Percentiles rank a stretch among this genome's conserved stretches.
Conservation (phyloP, 2,888 invertebrate genomes). For the Microctonus aethiopoides region DNA sequence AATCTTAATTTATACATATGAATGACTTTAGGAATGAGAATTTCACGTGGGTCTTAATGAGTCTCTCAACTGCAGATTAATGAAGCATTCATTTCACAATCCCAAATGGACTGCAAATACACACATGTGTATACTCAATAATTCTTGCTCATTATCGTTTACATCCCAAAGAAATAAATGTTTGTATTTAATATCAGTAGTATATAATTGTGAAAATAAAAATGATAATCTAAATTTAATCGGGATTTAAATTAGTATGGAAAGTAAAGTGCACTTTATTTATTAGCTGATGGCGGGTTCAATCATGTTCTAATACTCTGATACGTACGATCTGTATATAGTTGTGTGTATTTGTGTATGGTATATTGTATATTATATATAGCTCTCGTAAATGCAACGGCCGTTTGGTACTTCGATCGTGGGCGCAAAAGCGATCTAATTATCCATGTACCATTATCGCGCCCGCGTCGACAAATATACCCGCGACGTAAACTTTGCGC, state of each 20-base stretch:
- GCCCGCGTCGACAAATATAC: conserved; percentile 47
- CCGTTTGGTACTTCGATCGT: conserved; percentile 19
- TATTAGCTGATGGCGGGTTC: neutral
- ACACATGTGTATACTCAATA: too few relatives aligned
- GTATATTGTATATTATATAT: too few relatives aligned
- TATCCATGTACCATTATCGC: conserved; percentile 53
- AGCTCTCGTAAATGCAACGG: conserved; percentile 19
- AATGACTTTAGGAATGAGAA: conserved; percentile 7
- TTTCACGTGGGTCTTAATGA: conserved; percentile 24
- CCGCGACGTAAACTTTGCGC: conserved; percentile 47
- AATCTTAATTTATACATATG: neutral
- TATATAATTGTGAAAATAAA: too few relatives aligned
- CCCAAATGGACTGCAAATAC: conserved; percentile 23
- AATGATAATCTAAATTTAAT: neutral
- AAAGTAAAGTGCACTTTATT: neutral
- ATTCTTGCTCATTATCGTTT: conserved; percentile 15
- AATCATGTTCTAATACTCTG: too few relatives aligned
- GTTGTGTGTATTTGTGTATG: too few relatives aligned
- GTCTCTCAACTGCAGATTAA: conserved; percentile 9
- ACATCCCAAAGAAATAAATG: neutral
- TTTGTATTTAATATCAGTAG: too few relatives aligned
- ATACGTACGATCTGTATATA: too few relatives aligned
- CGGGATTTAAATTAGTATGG: neutral
- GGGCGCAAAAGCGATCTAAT: conserved; percentile 45
- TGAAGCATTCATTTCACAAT: neutral